Evolutionary conservation across 1,140 invertebrate species (phyloP).

Genomic region (Reticulitermes speratus): DNA sequence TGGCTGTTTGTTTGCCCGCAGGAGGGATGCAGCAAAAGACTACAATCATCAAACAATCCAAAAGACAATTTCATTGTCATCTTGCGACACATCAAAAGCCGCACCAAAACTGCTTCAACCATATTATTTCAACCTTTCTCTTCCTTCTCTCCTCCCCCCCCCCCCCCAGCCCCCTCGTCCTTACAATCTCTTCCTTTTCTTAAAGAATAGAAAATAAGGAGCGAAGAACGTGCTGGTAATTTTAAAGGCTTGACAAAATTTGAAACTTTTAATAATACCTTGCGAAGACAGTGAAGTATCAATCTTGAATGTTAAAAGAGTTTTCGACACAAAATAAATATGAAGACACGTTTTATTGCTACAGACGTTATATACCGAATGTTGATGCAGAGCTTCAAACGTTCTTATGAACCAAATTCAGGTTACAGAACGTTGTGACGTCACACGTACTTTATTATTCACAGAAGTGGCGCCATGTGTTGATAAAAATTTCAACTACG

Average conservation of each 20-base stretch:
- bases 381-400: too few species aligned
- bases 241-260: not conserved
- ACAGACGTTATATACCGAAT: too few species aligned
- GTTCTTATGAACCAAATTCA: too few species aligned
- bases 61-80: not conserved
- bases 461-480: too few species aligned
- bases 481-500: too few species aligned
- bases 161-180: not conserved
- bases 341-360: not conserved
- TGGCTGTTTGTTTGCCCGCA: not conserved
- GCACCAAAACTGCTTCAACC: not conserved
- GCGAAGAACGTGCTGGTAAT: not conserved
- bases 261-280: not conserved
- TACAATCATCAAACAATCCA: not conserved
- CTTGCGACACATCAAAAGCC: constrained; percentile 13
- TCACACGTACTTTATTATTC: too few species aligned
- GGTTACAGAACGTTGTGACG: too few species aligned
- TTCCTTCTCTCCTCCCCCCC: not conserved
- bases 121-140: not conserved
- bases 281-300: too few species aligned
- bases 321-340: not conserved
- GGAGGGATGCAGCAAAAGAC: not conserved
- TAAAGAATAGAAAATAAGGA: not conserved
- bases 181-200: not conserved
- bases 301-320: not conserved